Conservation (phyloP, 2,888 invertebrate species). For the Trachelus troglodyta region DNA sequence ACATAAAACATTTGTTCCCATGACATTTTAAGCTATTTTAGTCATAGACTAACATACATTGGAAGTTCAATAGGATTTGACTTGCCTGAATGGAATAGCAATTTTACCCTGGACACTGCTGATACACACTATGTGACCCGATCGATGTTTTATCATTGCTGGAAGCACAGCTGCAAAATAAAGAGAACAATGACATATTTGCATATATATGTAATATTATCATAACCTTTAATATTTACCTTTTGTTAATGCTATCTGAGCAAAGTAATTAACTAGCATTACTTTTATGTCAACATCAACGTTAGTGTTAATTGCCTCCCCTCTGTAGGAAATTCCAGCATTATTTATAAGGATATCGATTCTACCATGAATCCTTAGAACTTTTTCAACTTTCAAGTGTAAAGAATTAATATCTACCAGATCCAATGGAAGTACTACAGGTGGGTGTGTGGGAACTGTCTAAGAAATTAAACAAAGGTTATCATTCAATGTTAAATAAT, state of each 20-base stretch:
- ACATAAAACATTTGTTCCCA: too few relatives aligned
- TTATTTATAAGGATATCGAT: conserved; percentile 94
- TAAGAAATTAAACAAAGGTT: conserved; percentile 46
- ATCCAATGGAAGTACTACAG: conserved; percentile 81
- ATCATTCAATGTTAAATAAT: neutral
- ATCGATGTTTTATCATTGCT: conserved; percentile 79
- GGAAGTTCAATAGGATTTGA: neutral
- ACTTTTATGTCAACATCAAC: conserved; percentile 86
- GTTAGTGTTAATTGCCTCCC: conserved; percentile 78
- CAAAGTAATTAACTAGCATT: conserved; percentile 96
- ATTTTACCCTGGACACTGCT: conserved; percentile 95
- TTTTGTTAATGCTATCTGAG: conserved; percentile 90
- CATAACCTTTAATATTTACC: conserved; percentile 69
- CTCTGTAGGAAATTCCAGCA: conserved; percentile 88
- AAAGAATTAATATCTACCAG: conserved; percentile 77
- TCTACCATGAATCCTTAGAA: conserved; percentile 76
- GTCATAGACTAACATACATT: neutral
- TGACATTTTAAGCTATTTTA: neutral
- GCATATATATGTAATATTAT: neutral
- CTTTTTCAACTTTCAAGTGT: conserved; percentile 73
- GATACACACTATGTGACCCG: conserved; percentile 87
- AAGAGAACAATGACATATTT: neutral
- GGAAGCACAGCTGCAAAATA: conserved; percentile 81
- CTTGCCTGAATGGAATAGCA: conserved; percentile 82
- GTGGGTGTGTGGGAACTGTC: conserved; percentile 75